Evolutionary conservation across 2,797 vertebrate genomes (phyloP).

Genomic region (Schizopygopsis pylzovi): DNA sequence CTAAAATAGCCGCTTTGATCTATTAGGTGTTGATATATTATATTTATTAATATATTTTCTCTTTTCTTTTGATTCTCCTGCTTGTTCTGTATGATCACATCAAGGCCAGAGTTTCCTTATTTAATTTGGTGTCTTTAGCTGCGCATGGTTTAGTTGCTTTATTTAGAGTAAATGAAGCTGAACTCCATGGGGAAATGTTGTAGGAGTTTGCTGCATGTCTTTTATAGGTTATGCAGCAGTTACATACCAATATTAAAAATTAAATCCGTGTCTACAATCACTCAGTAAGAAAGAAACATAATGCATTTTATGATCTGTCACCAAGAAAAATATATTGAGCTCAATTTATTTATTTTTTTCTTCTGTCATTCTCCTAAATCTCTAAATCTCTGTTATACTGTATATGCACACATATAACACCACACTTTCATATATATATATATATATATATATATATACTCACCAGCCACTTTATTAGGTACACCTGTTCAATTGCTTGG

Average conservation of each 20-base stretch:
- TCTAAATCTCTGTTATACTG: neutral
- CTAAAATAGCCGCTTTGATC: slow-evolving; percentile 51
- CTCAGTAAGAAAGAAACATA: slow-evolving; percentile 1
- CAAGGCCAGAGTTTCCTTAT: slow-evolving; percentile 18
- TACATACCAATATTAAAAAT: neutral
- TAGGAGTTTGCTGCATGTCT: neutral
- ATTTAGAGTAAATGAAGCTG: slow-evolving; percentile 22
- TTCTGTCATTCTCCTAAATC: neutral
- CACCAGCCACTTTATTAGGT: too few relatives aligned
- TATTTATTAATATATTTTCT: slow-evolving; percentile 20
- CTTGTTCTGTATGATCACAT: slow-evolving; percentile 38
- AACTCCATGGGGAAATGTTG: neutral
- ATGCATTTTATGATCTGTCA: neutral
- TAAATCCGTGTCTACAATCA: neutral
- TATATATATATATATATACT: too few relatives aligned
- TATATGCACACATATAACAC: neutral
- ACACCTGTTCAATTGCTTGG: too few relatives aligned
- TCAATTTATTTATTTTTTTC: too few relatives aligned
- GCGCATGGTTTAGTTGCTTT: slow-evolving; percentile 10
- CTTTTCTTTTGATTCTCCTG: neutral
- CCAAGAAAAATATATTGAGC: neutral
- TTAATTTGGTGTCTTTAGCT: slow-evolving; percentile 5
- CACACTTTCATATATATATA: too few relatives aligned
- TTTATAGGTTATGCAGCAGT: neutral
- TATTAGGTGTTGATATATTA: slow-evolving; percentile 43